Percentiles rank a stretch among this genome's conserved stretches.
phyloP scores from a whole-genome alignment of 1,140 invertebrate species.

The Cydia fagiglandana region DNA sequence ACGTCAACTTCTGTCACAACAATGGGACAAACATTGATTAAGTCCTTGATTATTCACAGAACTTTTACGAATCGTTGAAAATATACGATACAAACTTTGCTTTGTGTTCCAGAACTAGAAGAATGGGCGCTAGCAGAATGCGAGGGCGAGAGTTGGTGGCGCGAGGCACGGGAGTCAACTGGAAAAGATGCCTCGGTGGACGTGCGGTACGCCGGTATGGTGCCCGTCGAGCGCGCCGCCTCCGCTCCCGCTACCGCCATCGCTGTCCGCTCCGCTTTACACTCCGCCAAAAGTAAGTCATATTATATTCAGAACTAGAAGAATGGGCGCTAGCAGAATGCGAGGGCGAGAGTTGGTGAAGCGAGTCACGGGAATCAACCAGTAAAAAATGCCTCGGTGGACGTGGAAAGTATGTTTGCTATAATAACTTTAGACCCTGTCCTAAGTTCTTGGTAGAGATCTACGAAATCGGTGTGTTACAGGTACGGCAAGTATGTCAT shows the following conservation, averaged over 20 bases:
- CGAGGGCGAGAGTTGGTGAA: slow-evolving; percentile 78
- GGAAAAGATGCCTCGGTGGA: slow-evolving; percentile 45
- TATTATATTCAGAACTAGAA: slow-evolving; percentile 59
- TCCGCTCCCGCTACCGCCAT: slow-evolving; percentile 78
- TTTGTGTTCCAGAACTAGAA: slow-evolving; percentile 85
- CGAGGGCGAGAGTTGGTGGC: slow-evolving; percentile 78
- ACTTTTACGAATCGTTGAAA: no score
- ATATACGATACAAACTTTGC: background rate
- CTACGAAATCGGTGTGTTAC: no score
- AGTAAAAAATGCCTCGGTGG: no score
- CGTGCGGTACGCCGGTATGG: slow-evolving; percentile 81
- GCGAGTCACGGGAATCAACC: slow-evolving; percentile 54
- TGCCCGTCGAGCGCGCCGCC: slow-evolving; percentile 78
- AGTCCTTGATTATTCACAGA: no score
- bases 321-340: slow-evolving; percentile 82
- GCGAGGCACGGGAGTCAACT: slow-evolving; percentile 60
- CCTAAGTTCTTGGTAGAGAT: no score
- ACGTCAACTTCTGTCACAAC: no score
- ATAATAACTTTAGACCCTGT: no score
- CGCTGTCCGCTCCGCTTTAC: slow-evolving; percentile 80
- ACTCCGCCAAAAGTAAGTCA: slow-evolving; percentile 80
- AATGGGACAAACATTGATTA: no score
- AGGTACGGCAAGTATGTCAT: no score
- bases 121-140: slow-evolving; percentile 86
- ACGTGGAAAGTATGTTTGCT: no score